These are phyloP conservation scores for Drosophila santomea DNA, from an alignment of 1,140 invertebrate species.

Conservation along the genomic window DNA sequence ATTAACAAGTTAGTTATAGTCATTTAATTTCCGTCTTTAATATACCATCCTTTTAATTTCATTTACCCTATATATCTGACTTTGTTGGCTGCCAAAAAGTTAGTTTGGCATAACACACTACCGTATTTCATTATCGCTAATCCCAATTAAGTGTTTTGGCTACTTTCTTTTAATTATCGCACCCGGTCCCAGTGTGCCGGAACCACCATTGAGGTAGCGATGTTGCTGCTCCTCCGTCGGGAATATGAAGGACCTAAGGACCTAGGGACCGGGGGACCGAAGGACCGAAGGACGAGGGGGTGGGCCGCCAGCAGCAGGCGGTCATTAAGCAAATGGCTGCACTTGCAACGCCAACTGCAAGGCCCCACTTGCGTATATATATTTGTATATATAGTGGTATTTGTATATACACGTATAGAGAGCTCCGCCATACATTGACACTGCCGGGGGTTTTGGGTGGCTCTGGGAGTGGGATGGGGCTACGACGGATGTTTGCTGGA, in stretches of 20 bases:
- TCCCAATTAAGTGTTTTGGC: slow-evolving; percentile 58
- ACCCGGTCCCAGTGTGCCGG: slow-evolving; percentile 55
- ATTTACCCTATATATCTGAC: neutral
- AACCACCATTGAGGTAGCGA: slow-evolving; percentile 58
- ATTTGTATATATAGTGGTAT: slow-evolving; percentile 30
- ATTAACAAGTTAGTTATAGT: too few relatives aligned
- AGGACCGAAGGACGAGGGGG: slow-evolving; percentile 30
- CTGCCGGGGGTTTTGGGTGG: slow-evolving; percentile 8
- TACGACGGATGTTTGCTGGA: slow-evolving; percentile 78
- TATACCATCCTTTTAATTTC: neutral
- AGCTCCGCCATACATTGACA: slow-evolving; percentile 63
- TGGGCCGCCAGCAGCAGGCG: slow-evolving; percentile 61
- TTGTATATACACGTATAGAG: slow-evolving; percentile 25
- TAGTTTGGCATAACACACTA: slow-evolving; percentile 14
- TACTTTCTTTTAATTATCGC: slow-evolving; percentile 59
- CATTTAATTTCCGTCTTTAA: neutral
- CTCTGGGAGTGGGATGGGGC: neutral
- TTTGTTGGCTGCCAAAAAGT: slow-evolving; percentile 19
- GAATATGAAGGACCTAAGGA: slow-evolving; percentile 15
- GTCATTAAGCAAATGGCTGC: slow-evolving; percentile 82
- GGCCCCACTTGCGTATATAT: slow-evolving; percentile 21
- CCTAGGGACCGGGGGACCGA: neutral
- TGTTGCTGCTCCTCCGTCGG: slow-evolving; percentile 34
- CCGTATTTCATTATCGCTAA: slow-evolving; percentile 33
- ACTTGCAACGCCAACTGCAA: slow-evolving; percentile 68